A percentile compares a stretch with the other conserved stretches of the same genome.
Conservation (phyloP, 1,140 invertebrate genomes). For the Uloborus diversus region DNA sequence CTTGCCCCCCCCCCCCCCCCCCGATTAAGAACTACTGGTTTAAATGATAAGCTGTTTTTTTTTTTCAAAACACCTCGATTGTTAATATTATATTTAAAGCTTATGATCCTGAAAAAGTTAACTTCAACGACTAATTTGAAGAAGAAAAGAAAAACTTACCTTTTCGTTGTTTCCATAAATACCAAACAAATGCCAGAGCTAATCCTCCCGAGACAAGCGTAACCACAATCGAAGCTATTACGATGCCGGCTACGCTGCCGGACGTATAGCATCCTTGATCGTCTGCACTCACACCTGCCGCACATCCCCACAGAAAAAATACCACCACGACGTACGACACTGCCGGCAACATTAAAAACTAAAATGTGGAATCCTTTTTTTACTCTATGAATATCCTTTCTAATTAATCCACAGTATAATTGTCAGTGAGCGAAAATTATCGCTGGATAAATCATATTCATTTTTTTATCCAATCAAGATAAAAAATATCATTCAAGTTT, state of each 20-base stretch:
- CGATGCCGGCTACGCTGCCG: constrained; percentile 69
- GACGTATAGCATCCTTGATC: constrained; percentile 62
- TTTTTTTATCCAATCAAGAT: too few relatives aligned
- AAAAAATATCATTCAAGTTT: too few relatives aligned
- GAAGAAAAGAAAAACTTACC: constrained; percentile 9
- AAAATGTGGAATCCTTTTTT: too few relatives aligned
- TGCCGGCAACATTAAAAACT: too few relatives aligned
- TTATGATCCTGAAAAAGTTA: constrained; percentile 52
- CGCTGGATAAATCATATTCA: too few relatives aligned
- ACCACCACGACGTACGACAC: constrained; percentile 10
- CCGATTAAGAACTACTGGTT: background rate
- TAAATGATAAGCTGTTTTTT: background rate
- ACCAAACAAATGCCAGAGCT: constrained; percentile 58
- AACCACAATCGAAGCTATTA: constrained; percentile 70
- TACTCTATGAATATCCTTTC: too few relatives aligned
- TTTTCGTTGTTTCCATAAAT: constrained; percentile 46
- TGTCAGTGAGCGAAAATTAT: too few relatives aligned
- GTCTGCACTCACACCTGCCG: background rate
- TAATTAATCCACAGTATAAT: too few relatives aligned
- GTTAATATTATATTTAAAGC: constrained; percentile 54
- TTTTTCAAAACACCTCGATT: too few relatives aligned
- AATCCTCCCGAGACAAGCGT: constrained; percentile 67
- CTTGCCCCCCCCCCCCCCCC: too few relatives aligned
- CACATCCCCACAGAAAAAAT: background rate
- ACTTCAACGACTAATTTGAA: background rate